Base-by-base conservation (phyloP, 2,113 vertebrate species). In the Copsychus sechellarum region DNA sequence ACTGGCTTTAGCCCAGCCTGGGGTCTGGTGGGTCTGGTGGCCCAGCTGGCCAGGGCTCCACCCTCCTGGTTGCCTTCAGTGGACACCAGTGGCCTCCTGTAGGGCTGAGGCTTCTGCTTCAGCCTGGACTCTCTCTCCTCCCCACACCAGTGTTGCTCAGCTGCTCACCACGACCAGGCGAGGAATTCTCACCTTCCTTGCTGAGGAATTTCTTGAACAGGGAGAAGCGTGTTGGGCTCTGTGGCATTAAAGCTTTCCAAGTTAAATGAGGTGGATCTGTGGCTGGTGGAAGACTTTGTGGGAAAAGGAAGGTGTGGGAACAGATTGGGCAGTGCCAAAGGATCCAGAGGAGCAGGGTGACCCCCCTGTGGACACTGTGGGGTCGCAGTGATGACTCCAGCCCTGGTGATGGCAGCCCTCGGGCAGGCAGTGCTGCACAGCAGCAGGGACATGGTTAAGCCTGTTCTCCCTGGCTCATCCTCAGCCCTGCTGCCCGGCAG, bases 401-500 rank as follows among this genome's bases (percentile, higher is more conserved):
- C 24, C 45, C 57, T 1, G 15, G 38, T 36, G 56, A 6, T 28
- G 40, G 53, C 80, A 33, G 25, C 25, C 20, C 57, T n/a, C 0
- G 5, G 71, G 33, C 53, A 12, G 58, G 31, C 2, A 1, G 69
- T 71, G 69, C 57, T 23, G 6, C 47, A 53, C 5, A 1, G 81
- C 71, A 47, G 84, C 12, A 0, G 57, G 43, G 65, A 61, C 45
- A 12, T 6, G 64, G 78, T 62, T 77, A 47, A 93, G 40, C 48
- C 40, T 21, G 19, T 33, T 14, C 33, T 36, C 18, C 21, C 29
- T 1, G 11, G 66, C 43, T 7, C 33, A 16, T 25, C 72, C 83
- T 78, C 72, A 73, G 86, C 80, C 87, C 92, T 23, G 50, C 88
- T 70, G 72, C 61, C 81, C 5, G 9, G 64, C 96, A 96, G 96